Percentiles rank a stretch among this genome's conserved stretches.
Evolutionary conservation across 2,113 vertebrate species (phyloP).

Genomic region (Heteronetta atricapilla): DNA sequence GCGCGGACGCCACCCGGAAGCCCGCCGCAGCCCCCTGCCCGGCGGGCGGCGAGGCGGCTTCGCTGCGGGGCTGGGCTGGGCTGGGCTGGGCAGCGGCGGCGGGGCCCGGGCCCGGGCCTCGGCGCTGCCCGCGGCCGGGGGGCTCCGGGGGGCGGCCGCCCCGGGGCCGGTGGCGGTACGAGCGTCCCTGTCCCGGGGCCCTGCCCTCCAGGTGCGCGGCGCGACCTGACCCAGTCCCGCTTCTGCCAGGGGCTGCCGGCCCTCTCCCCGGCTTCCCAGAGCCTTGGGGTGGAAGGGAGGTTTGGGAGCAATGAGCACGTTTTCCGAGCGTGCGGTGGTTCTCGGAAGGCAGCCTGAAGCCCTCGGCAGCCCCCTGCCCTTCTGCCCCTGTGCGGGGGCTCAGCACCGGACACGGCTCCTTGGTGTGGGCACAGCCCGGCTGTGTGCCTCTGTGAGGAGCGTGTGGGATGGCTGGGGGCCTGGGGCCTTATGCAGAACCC

Average conservation of each 20-base stretch:
- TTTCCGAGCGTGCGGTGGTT: not conserved
- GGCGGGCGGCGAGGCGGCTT: not conserved
- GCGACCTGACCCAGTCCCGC: too few species aligned
- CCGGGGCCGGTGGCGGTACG: too few species aligned
- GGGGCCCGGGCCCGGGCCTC: not conserved
- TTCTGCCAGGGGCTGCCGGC: not conserved
- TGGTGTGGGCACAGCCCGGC: fast-evolving
- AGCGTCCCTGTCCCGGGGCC: fast-evolving
- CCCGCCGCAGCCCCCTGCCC: too few species aligned
- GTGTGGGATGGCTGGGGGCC: too few species aligned
- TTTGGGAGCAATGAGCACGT: too few species aligned
- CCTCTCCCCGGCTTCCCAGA: fast-evolving
- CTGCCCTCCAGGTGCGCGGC: not conserved
- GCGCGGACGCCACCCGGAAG: too few species aligned
- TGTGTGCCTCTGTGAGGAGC: not conserved
- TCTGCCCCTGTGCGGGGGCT: fast-evolving
- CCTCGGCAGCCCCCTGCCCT: not conserved
- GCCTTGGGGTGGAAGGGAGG: not conserved
- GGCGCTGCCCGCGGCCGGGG: too few species aligned
- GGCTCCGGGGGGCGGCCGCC: too few species aligned
- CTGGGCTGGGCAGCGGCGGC: not conserved
- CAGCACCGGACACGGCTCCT: not conserved
- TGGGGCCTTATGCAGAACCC: not conserved
- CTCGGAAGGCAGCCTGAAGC: fast-evolving
- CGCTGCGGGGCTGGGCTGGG: not conserved